Percentiles rank a stretch among this genome's conserved stretches.
Conservation (phyloP, 2,113 vertebrate genomes). For the Dendrocopos noguchii region DNA sequence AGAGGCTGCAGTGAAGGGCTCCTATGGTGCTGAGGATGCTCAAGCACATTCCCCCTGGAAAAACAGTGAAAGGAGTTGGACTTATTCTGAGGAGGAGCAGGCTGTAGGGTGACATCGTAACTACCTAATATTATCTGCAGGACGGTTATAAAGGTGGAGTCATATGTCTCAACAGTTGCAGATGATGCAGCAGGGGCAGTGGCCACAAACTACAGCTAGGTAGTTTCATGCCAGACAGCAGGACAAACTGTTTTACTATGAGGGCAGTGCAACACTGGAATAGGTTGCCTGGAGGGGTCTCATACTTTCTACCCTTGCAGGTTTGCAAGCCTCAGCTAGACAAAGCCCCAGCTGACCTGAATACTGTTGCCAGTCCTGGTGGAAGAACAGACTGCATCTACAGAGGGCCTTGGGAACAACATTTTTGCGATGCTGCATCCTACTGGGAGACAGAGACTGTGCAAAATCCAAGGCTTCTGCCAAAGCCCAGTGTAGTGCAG, state of each 20-base stretch:
- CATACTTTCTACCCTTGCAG: background rate
- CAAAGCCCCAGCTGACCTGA: background rate
- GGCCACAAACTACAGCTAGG: background rate
- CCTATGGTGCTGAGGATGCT: background rate
- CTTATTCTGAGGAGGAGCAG: background rate
- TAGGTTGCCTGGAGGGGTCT: background rate
- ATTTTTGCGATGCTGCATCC: accelerated
- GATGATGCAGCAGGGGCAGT: background rate
- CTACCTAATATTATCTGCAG: background rate
- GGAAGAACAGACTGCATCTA: accelerated
- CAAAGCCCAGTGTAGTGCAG: background rate
- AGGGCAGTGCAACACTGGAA: background rate
- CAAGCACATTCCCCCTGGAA: background rate
- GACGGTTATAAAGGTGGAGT: background rate
- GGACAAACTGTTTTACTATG: background rate
- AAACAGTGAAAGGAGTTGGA: background rate
- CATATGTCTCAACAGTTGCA: background rate
- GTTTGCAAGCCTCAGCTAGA: background rate
- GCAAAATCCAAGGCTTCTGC: background rate
- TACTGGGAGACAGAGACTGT: background rate
- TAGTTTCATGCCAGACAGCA: background rate
- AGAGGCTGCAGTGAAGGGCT: background rate
- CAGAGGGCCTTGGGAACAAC: background rate
- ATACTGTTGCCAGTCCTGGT: background rate
- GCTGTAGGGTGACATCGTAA: background rate